Base-by-base conservation (phyloP, 1,140 invertebrate genomes). In the Drosophila athabasca region DNA sequence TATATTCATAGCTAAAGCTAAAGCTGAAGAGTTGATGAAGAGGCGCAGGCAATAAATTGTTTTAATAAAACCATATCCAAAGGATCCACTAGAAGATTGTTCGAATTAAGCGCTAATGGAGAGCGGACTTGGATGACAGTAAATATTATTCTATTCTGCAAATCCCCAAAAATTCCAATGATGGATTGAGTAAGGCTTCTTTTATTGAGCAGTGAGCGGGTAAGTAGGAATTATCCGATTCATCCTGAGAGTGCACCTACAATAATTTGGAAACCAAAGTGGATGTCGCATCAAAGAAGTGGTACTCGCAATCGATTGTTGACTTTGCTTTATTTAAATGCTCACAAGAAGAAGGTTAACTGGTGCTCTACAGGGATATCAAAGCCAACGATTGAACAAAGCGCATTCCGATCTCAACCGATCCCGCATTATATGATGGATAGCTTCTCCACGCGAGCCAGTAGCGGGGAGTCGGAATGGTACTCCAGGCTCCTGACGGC, bases 401-500 rank as follows among this genome's bases (percentile, higher is more conserved):
- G 53, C 50, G 52, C 49, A 24, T 39, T 45, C 55, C 53, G 35
- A 48, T 8, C 43, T 26, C 35, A 57, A 52, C 39, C 9, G 9
- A 53, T 29, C 29, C 15, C 15, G 48, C 15, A 17, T 55, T 80
- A 91, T 51, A 91, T 91, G 3, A 90, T 64, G 9, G 90, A 91
- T 6, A 91, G 60, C 53, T 91, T 91, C 60, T 90, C 90, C 6
- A 91, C 90, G 31, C 90, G 84, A 3, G 82, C 61, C 60, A 91
- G 43, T 0, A 91, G 39, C 9, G 90, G 88, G 6, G 90, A 90
- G 58, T 91, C 90, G 6, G 89, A 90, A 45, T 91, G 90, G 46
- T 91, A 91, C 35, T 91, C 90, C 29, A 91, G 31, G 55, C 76
- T 91, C n/a, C 79, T 49, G 0, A 91, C 88, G 2, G 79, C 65